Conservation (phyloP, 2,888 invertebrate genomes). For the Formica aserva region DNA sequence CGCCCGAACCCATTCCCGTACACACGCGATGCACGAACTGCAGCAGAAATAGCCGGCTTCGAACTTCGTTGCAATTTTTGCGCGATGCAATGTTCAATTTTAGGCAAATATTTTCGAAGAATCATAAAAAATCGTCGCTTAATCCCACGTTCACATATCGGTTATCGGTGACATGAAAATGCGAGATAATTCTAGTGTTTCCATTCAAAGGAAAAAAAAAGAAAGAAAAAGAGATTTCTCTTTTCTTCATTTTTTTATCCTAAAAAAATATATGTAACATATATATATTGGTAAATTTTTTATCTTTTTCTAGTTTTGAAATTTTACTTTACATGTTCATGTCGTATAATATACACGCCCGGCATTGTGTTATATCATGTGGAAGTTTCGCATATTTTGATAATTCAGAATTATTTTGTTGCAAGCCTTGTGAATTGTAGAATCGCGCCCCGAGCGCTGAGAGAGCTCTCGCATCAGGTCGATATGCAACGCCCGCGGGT, state of each 20-base stretch:
- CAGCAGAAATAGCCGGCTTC: neutral
- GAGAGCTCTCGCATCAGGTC: conserved; percentile 21
- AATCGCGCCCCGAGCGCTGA: conserved; percentile 60
- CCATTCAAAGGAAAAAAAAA: too few species aligned
- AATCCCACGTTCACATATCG: neutral
- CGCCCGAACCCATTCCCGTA: conserved; percentile 5
- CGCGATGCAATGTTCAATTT: neutral
- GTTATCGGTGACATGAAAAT: neutral
- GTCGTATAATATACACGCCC: neutral
- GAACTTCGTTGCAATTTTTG: conserved; percentile 14
- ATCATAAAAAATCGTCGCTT: neutral
- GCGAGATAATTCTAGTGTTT: neutral
- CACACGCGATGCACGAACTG: neutral
- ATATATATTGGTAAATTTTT: neutral
- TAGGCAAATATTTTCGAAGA: neutral
- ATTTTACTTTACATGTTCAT: neutral
- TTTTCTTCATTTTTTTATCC: neutral
- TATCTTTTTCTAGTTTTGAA: neutral
- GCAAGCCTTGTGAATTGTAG: conserved; percentile 42
- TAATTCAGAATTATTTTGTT: conserved; percentile 15
- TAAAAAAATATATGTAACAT: neutral
- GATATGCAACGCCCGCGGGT: conserved; percentile 48
- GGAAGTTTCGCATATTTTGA: neutral
- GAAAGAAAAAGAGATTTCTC: neutral
- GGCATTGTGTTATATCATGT: neutral